Percentiles rank a stretch among this genome's conserved stretches.
Evolutionary conservation across 53 echinoderm and acorn worm genomes (phyloP).

Genomic region (Patiria pectinifera): DNA sequence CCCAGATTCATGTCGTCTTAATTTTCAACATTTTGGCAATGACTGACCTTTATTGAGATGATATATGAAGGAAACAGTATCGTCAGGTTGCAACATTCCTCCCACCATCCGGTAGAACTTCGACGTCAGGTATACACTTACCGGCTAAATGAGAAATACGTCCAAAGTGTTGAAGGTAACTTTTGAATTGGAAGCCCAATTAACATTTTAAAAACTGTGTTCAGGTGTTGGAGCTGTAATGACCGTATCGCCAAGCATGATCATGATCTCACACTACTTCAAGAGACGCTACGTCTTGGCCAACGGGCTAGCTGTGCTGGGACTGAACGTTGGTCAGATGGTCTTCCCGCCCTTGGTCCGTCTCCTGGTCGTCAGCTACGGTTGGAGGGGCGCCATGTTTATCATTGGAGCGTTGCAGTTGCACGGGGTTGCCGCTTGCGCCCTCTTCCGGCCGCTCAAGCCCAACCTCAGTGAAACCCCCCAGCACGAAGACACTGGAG

Average conservation of each 20-base stretch:
- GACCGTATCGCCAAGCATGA: neutral
- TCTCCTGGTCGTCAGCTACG: conserved; percentile 37
- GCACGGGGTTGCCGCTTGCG: conserved; percentile 41
- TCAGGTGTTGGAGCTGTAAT: conserved; percentile 34
- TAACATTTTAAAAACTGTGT: too few relatives aligned
- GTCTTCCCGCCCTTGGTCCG: conserved; percentile 36
- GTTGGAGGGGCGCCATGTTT: conserved; percentile 65
- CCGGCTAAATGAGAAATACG: too few relatives aligned
- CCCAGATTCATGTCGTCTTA: too few relatives aligned
- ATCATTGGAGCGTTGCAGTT: conserved; percentile 33
- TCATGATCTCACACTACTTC: conserved; percentile 37
- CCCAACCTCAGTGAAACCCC: neutral
- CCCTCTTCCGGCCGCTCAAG: conserved; percentile 59
- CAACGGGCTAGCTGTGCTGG: conserved; percentile 28
- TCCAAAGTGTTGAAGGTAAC: too few relatives aligned
- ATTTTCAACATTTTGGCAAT: too few relatives aligned
- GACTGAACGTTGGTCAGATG: conserved; percentile 40
- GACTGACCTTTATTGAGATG: too few relatives aligned
- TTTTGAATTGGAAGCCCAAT: neutral
- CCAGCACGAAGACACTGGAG: neutral
- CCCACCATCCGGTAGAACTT: too few relatives aligned
- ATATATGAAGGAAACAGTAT: too few relatives aligned
- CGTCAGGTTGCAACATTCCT: too few relatives aligned
- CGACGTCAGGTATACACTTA: too few relatives aligned
- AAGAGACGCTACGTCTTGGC: conserved; percentile 30